Base-by-base conservation (phyloP, 2,888 invertebrate species). In the Harpalus rubripes region DNA sequence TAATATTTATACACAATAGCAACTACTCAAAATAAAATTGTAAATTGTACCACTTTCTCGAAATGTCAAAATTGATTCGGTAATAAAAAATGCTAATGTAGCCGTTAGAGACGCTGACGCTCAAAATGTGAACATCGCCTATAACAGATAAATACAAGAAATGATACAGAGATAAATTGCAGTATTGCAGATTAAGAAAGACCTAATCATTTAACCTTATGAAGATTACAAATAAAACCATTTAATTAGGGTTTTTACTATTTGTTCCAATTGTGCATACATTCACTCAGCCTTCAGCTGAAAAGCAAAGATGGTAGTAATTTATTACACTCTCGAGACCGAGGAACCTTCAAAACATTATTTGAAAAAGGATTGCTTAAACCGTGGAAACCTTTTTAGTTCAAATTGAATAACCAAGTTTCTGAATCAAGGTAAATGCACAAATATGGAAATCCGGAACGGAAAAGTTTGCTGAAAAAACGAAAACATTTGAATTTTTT, bases 401-500 rank as follows among this genome's bases (percentile, higher is more conserved):
- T 52, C 44, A 12, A 52, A 52, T 8, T 52, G 44, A 52, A 52
- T 52, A 52, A 52, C 10, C 12, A 12, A 52, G 12, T 52, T 52
- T 52, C 5, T 52, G 44, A 63, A 59, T 59, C 18, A 16, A 68
- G 68, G 68, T 39, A 39, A 61, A 63, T 12, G 61, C 12, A 15
- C 32, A 65, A 12, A 39, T 39, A 68, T 26, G 32, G 18, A 63
- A 63, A 63, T 63, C 63, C 26, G 26, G 63, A 63, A 26, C 22
- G 32, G 22, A 63, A 26, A 26, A 22, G 7, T 61, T 63, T 63
- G 63, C 26, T 10, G 63, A 26, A 26, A 63, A 63, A 22, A 26
- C 5, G 26, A 63, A 63, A 63, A 63, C 26, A 63, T 63, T 63
- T 63, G 26, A 12, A 68, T 6, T 15, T 41, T 68, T 68, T 68